Base-by-base conservation (phyloP, 2,797 vertebrate genomes). In the Siniperca undulata region DNA sequence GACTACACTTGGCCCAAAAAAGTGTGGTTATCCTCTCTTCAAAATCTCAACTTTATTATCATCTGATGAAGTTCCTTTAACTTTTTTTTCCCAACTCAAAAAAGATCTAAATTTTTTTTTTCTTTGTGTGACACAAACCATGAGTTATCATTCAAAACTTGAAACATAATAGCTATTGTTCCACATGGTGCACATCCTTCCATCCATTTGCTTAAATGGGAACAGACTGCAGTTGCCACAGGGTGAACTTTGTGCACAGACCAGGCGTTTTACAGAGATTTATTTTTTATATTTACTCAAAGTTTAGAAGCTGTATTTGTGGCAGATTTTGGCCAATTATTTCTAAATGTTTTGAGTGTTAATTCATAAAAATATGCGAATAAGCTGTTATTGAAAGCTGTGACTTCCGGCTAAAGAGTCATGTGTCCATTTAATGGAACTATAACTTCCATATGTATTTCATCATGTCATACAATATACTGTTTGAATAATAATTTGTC, bases 401-500 rank as follows among this genome's bases (percentile, higher is more conserved):
- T 42, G 4, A 56, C 52, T 19, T 38, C 16, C 3, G 30, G 30
- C 30, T 40, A 2, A 64, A 13, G 7, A 30, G 17, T 44, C 22
- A 38, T 6, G 2, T 11, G 19, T 9, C 0, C 0, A 2, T 40
- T 53, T 30, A 4, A 24, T 34, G 3, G 0, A 20, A 48, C 6
- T 19, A 38, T 19, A 38, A 30, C 12, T 5, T 11, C 22, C 8
- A 3, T 10, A 20, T 52, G 11, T 34, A 22, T 16, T 17, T 42
- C 52, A 6, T 70, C 22, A 42, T 42, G n/a, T 27, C 10, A 42
- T 17, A 14, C 0, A 9, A 14, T 14, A 8, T n/a, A 30, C 3
- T 3, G 30, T 30, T 30, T 30, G 30, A 30, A 30, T 30, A 30
- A 30, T 19, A 34, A 56, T 72, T n/a, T 34, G 8, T 52, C 2